Conservation (phyloP, 1,140 invertebrate genomes). For the Cyclina sinensis region DNA sequence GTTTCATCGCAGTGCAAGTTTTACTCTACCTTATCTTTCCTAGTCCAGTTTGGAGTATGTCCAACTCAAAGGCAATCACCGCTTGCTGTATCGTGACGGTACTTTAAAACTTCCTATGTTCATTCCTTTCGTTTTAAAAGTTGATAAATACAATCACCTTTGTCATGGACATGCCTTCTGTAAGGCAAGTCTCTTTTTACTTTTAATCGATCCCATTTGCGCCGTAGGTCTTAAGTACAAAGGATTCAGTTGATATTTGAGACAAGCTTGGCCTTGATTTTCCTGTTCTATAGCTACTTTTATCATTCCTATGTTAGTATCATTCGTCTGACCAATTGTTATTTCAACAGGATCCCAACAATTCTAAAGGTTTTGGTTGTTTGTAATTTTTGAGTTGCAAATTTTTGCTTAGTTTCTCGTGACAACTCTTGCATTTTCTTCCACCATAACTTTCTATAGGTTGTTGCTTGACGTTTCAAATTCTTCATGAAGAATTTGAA, state of each 20-base stretch:
- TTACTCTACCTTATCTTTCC: background rate
- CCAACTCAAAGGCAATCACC: background rate
- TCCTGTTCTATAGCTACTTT: too few relatives aligned
- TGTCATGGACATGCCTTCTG: background rate
- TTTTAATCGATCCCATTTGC: conserved; percentile 3
- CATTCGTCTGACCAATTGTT: background rate
- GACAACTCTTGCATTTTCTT: background rate
- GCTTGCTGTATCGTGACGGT: background rate
- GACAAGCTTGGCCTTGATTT: background rate
- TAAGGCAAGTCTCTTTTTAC: background rate
- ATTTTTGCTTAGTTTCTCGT: background rate
- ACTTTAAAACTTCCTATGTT: too few relatives aligned
- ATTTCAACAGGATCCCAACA: background rate
- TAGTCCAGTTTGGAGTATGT: background rate
- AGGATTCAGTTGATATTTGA: background rate
- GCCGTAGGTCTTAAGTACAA: conserved; percentile 1
- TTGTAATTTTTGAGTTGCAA: background rate
- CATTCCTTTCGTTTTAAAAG: too few relatives aligned
- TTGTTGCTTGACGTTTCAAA: background rate
- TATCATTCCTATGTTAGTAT: conserved; percentile 13
- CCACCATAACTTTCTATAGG: too few relatives aligned
- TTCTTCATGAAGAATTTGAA: background rate
- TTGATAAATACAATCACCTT: too few relatives aligned
- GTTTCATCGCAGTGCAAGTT: background rate
- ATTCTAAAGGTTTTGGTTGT: background rate